Evolutionary conservation across 2,113 vertebrate genomes (phyloP).

Genomic region (Martes martes): DNA sequence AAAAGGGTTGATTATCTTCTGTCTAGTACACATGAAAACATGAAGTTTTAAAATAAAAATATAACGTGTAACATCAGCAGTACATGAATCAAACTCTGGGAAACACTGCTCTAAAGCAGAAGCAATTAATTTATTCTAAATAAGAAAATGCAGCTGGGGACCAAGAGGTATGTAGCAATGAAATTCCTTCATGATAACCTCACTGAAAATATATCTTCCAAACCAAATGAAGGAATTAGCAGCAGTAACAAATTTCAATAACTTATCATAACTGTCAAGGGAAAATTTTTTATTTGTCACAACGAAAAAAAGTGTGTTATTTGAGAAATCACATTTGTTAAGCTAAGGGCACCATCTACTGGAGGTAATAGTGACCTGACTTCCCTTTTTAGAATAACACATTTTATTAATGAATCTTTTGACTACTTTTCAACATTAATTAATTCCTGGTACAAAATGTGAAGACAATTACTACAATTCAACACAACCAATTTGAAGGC

Average conservation of each 20-base stretch:
- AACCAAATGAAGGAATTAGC: slow-evolving; percentile 15
- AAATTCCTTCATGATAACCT: not conserved
- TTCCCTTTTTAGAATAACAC: not conserved
- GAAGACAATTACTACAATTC: not conserved
- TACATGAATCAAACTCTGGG: not conserved
- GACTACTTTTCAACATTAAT: not conserved
- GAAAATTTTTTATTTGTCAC: not conserved
- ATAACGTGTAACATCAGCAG: not conserved
- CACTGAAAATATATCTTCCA: not conserved
- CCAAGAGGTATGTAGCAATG: not conserved
- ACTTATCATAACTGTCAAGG: not conserved
- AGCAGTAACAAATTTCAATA: slow-evolving; percentile 50
- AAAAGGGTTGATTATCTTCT: not conserved
- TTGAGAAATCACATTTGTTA: not conserved
- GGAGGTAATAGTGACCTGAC: slow-evolving; percentile 47
- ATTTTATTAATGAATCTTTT: slow-evolving; percentile 18
- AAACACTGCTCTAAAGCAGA: not conserved
- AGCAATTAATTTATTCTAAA: not conserved
- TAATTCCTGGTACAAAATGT: not conserved
- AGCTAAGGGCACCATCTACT: slow-evolving; percentile 69
- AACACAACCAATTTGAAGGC: slow-evolving; percentile 1
- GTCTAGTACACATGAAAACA: not conserved
- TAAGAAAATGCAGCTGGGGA: not conserved
- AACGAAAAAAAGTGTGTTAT: not conserved
- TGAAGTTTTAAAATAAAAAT: not conserved